Evolutionary conservation across 1,140 invertebrate genomes (phyloP).

Genomic region (Drosophila tropicalis): DNA sequence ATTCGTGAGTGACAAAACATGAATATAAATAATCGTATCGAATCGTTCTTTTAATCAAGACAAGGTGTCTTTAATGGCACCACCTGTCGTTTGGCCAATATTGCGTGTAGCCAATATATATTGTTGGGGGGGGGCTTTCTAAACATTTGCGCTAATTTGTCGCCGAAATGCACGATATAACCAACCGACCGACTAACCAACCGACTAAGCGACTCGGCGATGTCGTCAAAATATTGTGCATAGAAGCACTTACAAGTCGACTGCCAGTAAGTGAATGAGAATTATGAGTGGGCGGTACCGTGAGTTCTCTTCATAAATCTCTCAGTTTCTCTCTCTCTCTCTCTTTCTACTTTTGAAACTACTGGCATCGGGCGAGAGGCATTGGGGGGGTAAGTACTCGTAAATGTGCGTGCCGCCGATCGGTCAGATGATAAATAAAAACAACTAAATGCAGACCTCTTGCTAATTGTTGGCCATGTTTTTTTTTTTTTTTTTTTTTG

Average conservation of each 20-base stretch:
- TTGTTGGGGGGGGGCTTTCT: background rate
- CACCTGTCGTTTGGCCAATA: slow-evolving; percentile 28
- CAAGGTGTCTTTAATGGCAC: slow-evolving; percentile 56
- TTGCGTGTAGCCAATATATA: background rate
- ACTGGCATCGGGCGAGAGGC: background rate
- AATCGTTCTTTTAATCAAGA: slow-evolving; percentile 38
- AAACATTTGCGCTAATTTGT: slow-evolving; percentile 63
- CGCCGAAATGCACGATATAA: slow-evolving; percentile 48
- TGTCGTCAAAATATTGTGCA: slow-evolving; percentile 16
- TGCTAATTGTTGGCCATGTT: slow-evolving; percentile 73
- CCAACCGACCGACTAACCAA: background rate
- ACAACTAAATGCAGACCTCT: slow-evolving; percentile 42
- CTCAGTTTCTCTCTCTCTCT: background rate
- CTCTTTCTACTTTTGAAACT: background rate
- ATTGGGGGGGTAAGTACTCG: background rate
- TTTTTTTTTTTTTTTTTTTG: slow-evolving; percentile 28
- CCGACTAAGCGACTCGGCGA: no score
- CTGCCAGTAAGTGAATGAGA: slow-evolving; percentile 12
- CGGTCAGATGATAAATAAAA: slow-evolving; percentile 43
- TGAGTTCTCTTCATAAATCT: slow-evolving; percentile 64
- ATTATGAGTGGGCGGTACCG: slow-evolving; percentile 41
- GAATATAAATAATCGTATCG: slow-evolving; percentile 16
- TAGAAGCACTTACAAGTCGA: background rate
- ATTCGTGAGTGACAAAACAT: slow-evolving; percentile 23
- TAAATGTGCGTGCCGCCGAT: slow-evolving; percentile 60